Conservation (phyloP, 1,140 invertebrate species). For the Stegodyphus mimosarum region DNA sequence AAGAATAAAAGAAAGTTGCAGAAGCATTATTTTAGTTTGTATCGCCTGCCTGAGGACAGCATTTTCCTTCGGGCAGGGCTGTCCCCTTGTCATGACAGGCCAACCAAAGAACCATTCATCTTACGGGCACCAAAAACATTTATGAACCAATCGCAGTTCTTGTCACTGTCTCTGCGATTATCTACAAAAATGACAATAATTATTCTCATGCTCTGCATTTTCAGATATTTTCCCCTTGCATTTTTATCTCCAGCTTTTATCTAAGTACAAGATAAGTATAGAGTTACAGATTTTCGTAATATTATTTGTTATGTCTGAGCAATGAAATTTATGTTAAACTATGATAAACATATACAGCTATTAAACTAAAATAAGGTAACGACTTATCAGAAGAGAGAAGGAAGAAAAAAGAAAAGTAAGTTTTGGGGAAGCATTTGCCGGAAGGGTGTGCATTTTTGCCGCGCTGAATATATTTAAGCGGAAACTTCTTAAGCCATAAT, state of each 20-base stretch:
- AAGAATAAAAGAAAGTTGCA: too few relatives aligned
- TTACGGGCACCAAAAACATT: background rate
- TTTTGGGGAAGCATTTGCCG: too few relatives aligned
- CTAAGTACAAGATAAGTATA: slow-evolving; percentile 54
- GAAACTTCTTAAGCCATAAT: too few relatives aligned
- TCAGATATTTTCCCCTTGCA: slow-evolving; percentile 1
- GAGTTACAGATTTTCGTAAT: slow-evolving; percentile 14
- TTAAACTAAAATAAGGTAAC: slow-evolving; percentile 19
- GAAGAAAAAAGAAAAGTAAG: background rate
- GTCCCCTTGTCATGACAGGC: slow-evolving; percentile 45
- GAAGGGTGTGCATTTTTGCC: too few relatives aligned
- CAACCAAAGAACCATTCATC: slow-evolving; percentile 44
- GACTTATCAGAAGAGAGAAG: background rate
- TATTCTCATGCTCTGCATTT: slow-evolving; percentile 38
- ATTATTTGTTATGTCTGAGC: slow-evolving; percentile 13
- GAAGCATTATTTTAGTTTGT: too few relatives aligned
- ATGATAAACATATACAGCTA: slow-evolving; percentile 54
- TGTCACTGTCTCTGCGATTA: slow-evolving; percentile 51
- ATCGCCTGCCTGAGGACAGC: background rate
- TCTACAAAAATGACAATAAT: slow-evolving; percentile 57
- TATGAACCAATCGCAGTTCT: slow-evolving; percentile 32
- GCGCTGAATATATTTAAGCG: too few relatives aligned
- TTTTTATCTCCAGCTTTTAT: slow-evolving; percentile 25
- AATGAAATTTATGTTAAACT: slow-evolving; percentile 55
- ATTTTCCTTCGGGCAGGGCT: slow-evolving; percentile 29